phyloP scores from a whole-genome alignment of 2,888 invertebrate species.

The Athrips mouffetella region DNA sequence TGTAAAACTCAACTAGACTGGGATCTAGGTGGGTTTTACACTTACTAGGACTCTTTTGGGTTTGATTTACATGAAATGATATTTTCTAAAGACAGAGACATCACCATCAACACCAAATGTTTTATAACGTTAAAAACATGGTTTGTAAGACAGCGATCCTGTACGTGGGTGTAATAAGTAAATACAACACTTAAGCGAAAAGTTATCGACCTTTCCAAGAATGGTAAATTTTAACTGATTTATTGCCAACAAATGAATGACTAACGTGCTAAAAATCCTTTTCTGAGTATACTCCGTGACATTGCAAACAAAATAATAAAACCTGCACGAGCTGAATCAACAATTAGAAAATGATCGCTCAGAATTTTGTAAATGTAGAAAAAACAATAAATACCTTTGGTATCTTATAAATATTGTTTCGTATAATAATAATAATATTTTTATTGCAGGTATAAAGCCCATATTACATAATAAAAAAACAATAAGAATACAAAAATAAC shows the following conservation, averaged over 20 bases:
- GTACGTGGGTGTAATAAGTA: no score
- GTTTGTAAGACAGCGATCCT: no score
- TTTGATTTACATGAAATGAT: no score
- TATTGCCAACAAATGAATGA: slow-evolving; percentile 40
- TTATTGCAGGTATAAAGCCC: no score
- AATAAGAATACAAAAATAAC: no score
- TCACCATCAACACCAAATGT: no score
- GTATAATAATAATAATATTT: slow-evolving; percentile 52
- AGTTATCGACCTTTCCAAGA: slow-evolving; percentile 31
- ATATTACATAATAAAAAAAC: no score
- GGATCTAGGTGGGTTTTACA: no score
- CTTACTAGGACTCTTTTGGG: no score
- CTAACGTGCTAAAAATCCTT: slow-evolving; percentile 64
- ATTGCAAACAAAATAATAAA: slow-evolving; percentile 65
- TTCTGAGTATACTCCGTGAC: slow-evolving; percentile 67
- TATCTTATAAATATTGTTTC: slow-evolving; percentile 60
- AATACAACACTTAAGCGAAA: slow-evolving; percentile 19
- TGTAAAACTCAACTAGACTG: no score
- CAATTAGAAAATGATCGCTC: slow-evolving; percentile 48
- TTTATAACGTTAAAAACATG: no score
- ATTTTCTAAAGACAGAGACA: no score
- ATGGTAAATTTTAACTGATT: slow-evolving; percentile 32
- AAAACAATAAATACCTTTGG: slow-evolving; percentile 64
- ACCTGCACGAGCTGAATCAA: slow-evolving; percentile 54
- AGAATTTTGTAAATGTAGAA: slow-evolving; percentile 60